Evolutionary conservation across 1,140 invertebrate genomes (phyloP).

Genomic region (Platorchestia sp.): DNA sequence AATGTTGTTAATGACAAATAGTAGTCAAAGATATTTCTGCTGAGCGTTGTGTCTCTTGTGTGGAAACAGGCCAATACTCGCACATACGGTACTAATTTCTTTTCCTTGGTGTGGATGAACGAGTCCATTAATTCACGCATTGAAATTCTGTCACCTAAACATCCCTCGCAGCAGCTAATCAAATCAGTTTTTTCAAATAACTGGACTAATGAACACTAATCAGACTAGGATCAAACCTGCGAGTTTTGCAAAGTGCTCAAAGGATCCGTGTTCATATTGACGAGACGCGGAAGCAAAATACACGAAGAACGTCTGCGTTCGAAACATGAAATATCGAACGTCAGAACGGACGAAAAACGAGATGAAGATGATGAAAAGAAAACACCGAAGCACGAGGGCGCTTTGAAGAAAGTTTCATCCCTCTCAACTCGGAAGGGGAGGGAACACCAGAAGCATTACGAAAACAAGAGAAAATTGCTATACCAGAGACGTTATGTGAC

Average conservation of each 20-base stretch:
- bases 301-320: neutral
- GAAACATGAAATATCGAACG: neutral
- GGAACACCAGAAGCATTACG: neutral
- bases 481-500: neutral
- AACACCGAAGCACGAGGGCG: neutral
- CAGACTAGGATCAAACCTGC: neutral
- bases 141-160: neutral
- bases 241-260: neutral
- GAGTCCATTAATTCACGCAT: neutral
- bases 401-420: neutral
- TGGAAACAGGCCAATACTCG: too few relatives aligned
- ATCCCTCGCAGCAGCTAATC: neutral
- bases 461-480: neutral
- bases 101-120: too few relatives aligned
- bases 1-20: neutral
- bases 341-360: neutral
- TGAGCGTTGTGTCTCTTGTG: neutral
- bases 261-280: neutral
- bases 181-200: neutral
- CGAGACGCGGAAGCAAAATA: neutral
- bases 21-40: neutral
- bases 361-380: neutral
- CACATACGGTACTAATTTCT: too few relatives aligned
- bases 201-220: neutral
- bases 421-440: neutral